Evolutionary conservation across 2,797 vertebrate species (phyloP), one percentile per base, ranked within the genome.

Genomic region (Apogon talboti): DNA sequence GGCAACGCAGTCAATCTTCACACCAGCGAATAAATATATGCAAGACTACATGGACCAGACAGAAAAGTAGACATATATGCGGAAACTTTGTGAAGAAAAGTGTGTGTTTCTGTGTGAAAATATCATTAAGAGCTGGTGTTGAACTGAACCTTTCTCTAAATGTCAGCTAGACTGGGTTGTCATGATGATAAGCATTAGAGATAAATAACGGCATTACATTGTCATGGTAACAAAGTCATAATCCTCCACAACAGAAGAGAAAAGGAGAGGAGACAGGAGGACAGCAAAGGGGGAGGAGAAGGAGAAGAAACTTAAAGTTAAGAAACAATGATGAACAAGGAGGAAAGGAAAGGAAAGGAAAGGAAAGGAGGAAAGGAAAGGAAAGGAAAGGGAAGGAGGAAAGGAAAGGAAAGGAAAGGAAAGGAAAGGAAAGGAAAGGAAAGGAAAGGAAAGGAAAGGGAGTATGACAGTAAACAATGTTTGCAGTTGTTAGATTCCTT

Each of bases 141-240:
- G 66, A 86, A 82, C 75, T 58, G 42, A 85, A 83, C 81, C 79
- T 83, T 87, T 86, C 63, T 83, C 84, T 82, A 89, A 92, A 92
- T 91, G 88, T 87, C 90, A 90, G 66, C 6, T 3, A 75, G 75
- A 21, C 75, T 66, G 76, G 40, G 68, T 72, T 88, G 81, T 88
- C 86, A 74, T 37, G 60, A 86, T 76, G 87, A 89, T 85, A 81
- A 84, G 74, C 62, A 60, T 40, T 37, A 56, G 54, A 74, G 83
- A 87, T 81, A 88, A 87, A 92, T 80, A 90, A 80, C 45, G 11
- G 63, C 75, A 71, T 80, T 57, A 47, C 44, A 80, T 78, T 69
- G 82, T 81, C 83, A 87, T 90, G 74, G 84, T 65, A 87, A 87
- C 86, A 82, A 67, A 77, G 54, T 78, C 41, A 63, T 78, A 78